A percentile compares a stretch with the other conserved stretches of the same genome.
These are phyloP conservation scores for Colossoma macropomum DNA, from an alignment of 2,113 vertebrate species.

Conservation along the genomic window DNA sequence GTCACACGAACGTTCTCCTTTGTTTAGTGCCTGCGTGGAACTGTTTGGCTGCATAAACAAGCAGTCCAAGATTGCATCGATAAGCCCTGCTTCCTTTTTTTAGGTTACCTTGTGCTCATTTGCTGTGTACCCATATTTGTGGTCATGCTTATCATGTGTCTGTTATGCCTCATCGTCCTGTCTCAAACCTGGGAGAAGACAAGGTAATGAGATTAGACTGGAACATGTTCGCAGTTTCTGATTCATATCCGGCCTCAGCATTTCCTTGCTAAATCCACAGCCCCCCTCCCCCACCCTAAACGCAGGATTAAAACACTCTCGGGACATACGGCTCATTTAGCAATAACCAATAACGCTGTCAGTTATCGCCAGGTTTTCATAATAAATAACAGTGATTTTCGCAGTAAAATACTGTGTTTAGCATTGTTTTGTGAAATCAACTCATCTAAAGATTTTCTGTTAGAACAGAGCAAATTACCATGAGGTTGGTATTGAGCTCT, in stretches of 20 bases:
- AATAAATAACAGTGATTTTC: too few species aligned
- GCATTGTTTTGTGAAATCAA: too few species aligned
- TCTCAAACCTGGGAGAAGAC: conserved; percentile 60
- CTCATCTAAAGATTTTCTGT: too few species aligned
- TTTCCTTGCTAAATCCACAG: not conserved
- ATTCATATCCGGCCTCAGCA: conserved; percentile 62
- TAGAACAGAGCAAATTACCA: too few species aligned
- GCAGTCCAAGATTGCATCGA: conserved; percentile 13
- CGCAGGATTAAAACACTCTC: not conserved
- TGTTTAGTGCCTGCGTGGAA: conserved; percentile 1
- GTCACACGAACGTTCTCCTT: conserved; percentile 26
- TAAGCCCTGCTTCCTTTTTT: not conserved
- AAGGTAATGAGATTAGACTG: conserved; percentile 74
- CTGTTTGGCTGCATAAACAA: conserved; percentile 31
- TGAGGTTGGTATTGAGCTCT: too few species aligned
- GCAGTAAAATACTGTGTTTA: too few species aligned
- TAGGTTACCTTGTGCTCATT: not conserved
- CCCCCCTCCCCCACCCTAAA: conserved; percentile 53
- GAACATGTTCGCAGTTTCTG: conserved; percentile 72
- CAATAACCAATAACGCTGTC: not conserved
- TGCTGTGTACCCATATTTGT: not conserved
- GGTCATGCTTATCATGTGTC: conserved; percentile 22
- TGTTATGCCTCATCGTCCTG: conserved; percentile 56
- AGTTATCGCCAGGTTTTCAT: too few species aligned
- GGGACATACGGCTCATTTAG: conserved; percentile 17